Evolutionary conservation across 2,113 vertebrate species (phyloP), one percentile per base, ranked within the genome.

Genomic region (Calidris pygmaea): DNA sequence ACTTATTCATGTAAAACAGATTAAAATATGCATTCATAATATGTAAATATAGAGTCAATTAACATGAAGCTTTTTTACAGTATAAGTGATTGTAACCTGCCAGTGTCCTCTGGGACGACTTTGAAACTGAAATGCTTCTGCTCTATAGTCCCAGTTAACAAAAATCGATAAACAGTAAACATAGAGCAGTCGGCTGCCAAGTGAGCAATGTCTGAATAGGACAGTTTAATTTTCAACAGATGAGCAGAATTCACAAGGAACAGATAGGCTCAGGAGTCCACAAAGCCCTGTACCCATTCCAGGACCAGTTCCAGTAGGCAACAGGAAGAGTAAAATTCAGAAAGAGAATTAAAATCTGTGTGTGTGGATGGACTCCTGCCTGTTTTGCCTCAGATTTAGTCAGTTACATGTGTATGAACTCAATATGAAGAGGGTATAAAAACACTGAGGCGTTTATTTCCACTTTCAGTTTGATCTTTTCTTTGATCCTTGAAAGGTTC

Each of bases 1-100:
- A 93, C 89, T 97, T 97, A 96, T 96, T 97, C 87, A 97, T 96
- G 95, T 97, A 97, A 96, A 97, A 97, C 96, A 97, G 94, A 96
- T 97, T 97, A 97, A 96, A 97, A 97, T 97, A 97, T 97, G 96
- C 97, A 96, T 97, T 93, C 96, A 94, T 97, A 97, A 95, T 97
- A 97, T 97, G 96, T 97, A 97, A 97, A 97, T 97, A 97, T 78
- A 95, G 95, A 97, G 95, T 89, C 96, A 97, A 97, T 97, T 97
- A 97, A 93, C 93, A 92, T 88, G 92, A 87, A 85, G 74, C 37
- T 75, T 96, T 97, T 97, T 95, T 95, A 94, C 85, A 82, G 88
- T 94, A 15, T 83, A 97, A 97, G 94, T 97, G 93, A 97, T 97
- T 97, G 89, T 96, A 97, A 97, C 96, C 96, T 97, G 94, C 65